Evolutionary conservation across 1,140 invertebrate genomes (phyloP).

Genomic region (Stenopsyche tienmushanensis): DNA sequence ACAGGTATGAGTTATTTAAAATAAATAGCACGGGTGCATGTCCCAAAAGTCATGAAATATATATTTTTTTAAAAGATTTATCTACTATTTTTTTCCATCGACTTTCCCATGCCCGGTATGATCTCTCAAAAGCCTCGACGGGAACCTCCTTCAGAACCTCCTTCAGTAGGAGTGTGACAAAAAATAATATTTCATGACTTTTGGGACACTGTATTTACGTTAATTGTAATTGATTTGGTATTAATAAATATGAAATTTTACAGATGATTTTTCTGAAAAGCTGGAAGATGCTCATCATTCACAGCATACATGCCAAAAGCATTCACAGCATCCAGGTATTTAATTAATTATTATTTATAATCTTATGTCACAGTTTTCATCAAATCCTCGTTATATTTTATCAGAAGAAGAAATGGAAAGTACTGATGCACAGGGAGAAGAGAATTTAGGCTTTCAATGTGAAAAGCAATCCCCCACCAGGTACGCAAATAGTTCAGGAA

Average conservation of each 20-base stretch:
- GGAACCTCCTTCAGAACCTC: too few relatives aligned
- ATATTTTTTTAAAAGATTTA: too few relatives aligned
- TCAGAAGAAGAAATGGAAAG: slow-evolving; percentile 33
- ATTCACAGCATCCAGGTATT: slow-evolving; percentile 33
- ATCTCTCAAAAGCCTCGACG: too few relatives aligned
- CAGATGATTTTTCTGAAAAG: slow-evolving; percentile 35
- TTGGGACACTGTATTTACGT: slow-evolving; percentile 11
- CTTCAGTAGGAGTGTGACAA: too few relatives aligned
- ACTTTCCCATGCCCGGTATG: too few relatives aligned
- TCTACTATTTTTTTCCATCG: too few relatives aligned
- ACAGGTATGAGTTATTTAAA: background rate
- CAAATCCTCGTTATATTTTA: background rate
- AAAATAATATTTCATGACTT: too few relatives aligned
- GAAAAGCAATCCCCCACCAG: slow-evolving; percentile 58
- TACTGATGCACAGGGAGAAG: slow-evolving; percentile 59
- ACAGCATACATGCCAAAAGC: slow-evolving; percentile 39
- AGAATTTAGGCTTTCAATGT: slow-evolving; percentile 66
- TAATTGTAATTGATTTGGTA: background rate
- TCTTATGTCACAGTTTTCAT: background rate
- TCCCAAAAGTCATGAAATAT: too few relatives aligned
- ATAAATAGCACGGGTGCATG: too few relatives aligned
- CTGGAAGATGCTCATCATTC: slow-evolving; percentile 29
- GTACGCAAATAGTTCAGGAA: slow-evolving; percentile 39
- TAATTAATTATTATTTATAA: slow-evolving; percentile 4
- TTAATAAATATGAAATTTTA: slow-evolving; percentile 2